A percentile compares a stretch with the other conserved stretches of the same genome.
These are phyloP conservation scores for Latrodectus geometricus DNA, from an alignment of 1,140 invertebrate species.

Conservation along the genomic window DNA sequence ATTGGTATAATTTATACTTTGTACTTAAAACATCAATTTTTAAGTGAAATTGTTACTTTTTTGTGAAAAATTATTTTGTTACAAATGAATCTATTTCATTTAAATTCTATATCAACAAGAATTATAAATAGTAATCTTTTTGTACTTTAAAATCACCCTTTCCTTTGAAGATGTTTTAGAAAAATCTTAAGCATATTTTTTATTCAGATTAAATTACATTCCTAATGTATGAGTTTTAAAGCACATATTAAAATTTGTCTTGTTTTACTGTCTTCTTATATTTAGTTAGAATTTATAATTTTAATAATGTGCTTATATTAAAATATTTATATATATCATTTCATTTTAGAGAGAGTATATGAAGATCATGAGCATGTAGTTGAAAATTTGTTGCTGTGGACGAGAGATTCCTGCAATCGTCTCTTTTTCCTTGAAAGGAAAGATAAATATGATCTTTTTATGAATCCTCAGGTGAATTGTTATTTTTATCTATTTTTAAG, in stretches of 20 bases:
- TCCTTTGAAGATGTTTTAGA: background rate
- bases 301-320: background rate
- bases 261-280: no score
- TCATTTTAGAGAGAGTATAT: constrained; percentile 83
- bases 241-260: no score
- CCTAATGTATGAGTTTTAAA: no score
- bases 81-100: background rate
- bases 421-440: constrained; percentile 91
- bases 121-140: background rate
- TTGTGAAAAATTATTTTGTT: no score
- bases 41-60: no score
- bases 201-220: no score
- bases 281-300: no score
- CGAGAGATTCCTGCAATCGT: constrained; percentile 94
- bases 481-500: no score
- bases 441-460: constrained; percentile 90
- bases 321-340: constrained; percentile 15
- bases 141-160: background rate
- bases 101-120: background rate
- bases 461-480: constrained; percentile 78
- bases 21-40: no score
- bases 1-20: constrained; percentile 81
- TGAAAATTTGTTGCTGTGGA: constrained; percentile 96
- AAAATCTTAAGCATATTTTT: no score
- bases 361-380: constrained; percentile 98